Evolutionary conservation across 2,797 vertebrate genomes (phyloP).

Genomic region (Rhynchotus rufescens): DNA sequence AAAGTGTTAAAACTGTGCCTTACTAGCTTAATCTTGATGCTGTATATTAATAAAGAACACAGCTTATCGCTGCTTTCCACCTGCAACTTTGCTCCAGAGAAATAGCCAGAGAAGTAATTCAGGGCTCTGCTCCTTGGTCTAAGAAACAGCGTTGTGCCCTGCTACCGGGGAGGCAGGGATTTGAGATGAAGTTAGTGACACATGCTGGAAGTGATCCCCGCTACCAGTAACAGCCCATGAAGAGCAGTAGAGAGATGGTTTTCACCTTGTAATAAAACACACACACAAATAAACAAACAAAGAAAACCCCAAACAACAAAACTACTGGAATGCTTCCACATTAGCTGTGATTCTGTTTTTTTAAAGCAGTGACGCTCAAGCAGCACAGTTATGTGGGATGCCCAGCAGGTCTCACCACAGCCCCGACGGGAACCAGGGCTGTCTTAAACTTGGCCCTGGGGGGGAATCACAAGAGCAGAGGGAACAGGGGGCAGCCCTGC

Average conservation of each 20-base stretch:
- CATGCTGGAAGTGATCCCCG: neutral
- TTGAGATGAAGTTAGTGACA: neutral
- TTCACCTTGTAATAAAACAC: neutral
- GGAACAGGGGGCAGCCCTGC: neutral
- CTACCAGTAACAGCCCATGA: neutral
- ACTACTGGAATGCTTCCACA: neutral
- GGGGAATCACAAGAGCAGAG: neutral
- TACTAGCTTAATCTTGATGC: fast-evolving
- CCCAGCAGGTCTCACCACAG: neutral
- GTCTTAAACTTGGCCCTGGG: neutral
- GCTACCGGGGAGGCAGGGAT: neutral
- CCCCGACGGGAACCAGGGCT: neutral
- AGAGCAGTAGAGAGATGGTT: neutral
- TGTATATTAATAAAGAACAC: neutral
- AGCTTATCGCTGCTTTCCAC: neutral
- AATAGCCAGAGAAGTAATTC: neutral
- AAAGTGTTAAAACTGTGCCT: neutral
- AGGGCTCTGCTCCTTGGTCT: neutral
- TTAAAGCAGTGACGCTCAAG: neutral
- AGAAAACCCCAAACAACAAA: neutral
- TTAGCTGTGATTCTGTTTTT: neutral
- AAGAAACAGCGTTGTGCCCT: fast-evolving
- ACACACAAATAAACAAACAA: neutral
- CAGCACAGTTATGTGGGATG: neutral
- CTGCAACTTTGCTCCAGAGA: neutral